Base-by-base conservation (phyloP, 2,888 invertebrate species). In the Strigamia transsilvanica region DNA sequence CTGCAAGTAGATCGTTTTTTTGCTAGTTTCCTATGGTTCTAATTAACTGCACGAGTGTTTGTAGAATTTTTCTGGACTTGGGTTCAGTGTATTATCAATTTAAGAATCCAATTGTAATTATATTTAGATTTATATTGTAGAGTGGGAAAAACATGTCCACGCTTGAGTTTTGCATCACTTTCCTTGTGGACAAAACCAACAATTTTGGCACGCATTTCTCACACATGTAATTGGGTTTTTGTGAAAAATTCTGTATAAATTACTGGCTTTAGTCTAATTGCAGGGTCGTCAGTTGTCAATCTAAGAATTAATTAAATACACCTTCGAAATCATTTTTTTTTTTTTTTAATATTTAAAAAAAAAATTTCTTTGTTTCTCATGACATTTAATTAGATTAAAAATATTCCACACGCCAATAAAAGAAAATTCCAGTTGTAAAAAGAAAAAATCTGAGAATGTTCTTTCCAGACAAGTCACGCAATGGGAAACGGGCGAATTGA, bases 331-430 rank as follows among this genome's bases (percentile, higher is more conserved):
- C 12, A 7, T 13, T 42, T 34, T 34, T 34, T 34, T 34, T 34
- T 34, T 0, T 38, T 9, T 38, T 6, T 38, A 38, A 6, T 38
- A 38, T 12, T 13, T 15, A n/a, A 15, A 15, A 46, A 46, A 46
- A 13, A 46, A 46, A 10, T 46, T 46, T 13, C 3, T 12, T 46
- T 1, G 4, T 46, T 1, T 38, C 6, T 38, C 4, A 10, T 38
- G 10, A 2, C 1, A 6, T 38, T 42, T 46, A 46, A 46, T 46
- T 46, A 46, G 12, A 46, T 46, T 46, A 46, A 46, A 46, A 46
- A 46, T 46, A 46, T 46, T 46, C 46, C 46, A 46, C 46, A 46
- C 46, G 46, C 46, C 46, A 46, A 46, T 46, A 46, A 46, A 46
- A 46, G 13, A 46, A 46, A 46, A 46, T 46, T 13, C 46, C 15